These are phyloP conservation scores for Halichoerus grypus DNA, from an alignment of 2,113 vertebrate genomes.

Conservation along the genomic window DNA sequence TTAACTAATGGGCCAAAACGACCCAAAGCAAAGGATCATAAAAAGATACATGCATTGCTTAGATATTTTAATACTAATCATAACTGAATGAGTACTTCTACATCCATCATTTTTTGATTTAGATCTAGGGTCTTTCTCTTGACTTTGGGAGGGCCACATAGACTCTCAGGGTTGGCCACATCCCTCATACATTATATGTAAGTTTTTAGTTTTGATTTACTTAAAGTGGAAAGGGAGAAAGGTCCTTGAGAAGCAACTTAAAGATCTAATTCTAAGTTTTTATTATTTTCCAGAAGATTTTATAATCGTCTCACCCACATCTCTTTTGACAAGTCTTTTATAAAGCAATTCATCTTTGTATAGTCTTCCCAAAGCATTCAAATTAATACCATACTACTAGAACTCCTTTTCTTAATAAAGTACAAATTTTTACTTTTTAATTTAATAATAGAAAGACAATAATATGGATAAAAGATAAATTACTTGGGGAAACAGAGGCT, in stretches of 20 bases:
- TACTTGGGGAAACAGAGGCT: background rate
- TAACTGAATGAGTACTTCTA: background rate
- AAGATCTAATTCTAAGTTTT: background rate
- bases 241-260: background rate
- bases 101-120: background rate
- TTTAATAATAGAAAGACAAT: background rate
- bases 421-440: background rate
- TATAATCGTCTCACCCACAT: background rate
- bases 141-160: background rate
- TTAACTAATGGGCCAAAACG: background rate
- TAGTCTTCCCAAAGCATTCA: background rate
- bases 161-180: background rate
- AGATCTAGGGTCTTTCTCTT: background rate
- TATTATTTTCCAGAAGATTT: background rate
- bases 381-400: background rate
- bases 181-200: background rate
- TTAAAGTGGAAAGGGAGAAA: background rate
- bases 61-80: background rate
- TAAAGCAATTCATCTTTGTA: background rate
- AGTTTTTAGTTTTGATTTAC: conserved; percentile 35
- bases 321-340: conserved; percentile 22
- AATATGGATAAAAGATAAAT: background rate
- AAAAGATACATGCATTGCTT: background rate
- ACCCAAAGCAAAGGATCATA: background rate
- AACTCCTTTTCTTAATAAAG: background rate